phyloP scores from a whole-genome alignment of 92 coral and sea anemone species.

The Porites evermanni region DNA sequence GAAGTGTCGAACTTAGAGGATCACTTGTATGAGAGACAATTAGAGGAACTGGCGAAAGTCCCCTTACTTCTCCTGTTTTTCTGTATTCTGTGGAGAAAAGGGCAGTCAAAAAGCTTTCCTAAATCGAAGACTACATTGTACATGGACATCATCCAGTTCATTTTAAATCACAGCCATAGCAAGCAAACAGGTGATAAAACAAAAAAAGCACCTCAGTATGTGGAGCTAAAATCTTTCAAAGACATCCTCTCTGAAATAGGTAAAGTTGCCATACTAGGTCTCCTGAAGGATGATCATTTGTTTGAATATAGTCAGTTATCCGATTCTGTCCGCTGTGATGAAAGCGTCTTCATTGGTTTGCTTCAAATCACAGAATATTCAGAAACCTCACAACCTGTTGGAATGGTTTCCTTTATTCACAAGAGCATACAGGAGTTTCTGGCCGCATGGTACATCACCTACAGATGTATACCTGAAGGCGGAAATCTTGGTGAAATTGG shows the following conservation, averaged over 20 bases:
- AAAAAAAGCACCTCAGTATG: neutral
- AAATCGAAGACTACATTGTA: slow-evolving; percentile 10
- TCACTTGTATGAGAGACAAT: neutral
- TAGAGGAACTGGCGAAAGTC: neutral
- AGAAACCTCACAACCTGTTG: slow-evolving; percentile 4
- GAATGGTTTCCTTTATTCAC: slow-evolving; percentile 49
- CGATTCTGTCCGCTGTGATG: slow-evolving; percentile 5
- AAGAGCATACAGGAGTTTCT: slow-evolving; percentile 42
- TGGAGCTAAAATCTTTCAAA: neutral
- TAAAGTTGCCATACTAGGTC: slow-evolving; percentile 37
- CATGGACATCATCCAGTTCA: neutral
- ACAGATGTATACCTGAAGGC: slow-evolving; percentile 6
- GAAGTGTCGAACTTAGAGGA: neutral
- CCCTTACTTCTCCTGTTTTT: slow-evolving; percentile 31
- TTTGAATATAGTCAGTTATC: slow-evolving; percentile 42
- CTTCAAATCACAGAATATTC: slow-evolving; percentile 14
- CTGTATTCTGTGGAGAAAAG: slow-evolving; percentile 36
- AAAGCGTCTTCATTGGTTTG: slow-evolving; percentile 19
- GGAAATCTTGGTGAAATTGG: slow-evolving; percentile 10
- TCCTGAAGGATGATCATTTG: slow-evolving; percentile 15
- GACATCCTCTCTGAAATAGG: slow-evolving; percentile 20
- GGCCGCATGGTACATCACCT: slow-evolving; percentile 43
- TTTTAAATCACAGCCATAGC: slow-evolving; percentile 1
- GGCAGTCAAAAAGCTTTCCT: neutral
- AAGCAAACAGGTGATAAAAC: neutral